A percentile compares a stretch with the other conserved stretches of the same genome.
These are phyloP conservation scores for Hyposoter didymator DNA, from an alignment of 2,888 invertebrate genomes.

Conservation along the genomic window DNA sequence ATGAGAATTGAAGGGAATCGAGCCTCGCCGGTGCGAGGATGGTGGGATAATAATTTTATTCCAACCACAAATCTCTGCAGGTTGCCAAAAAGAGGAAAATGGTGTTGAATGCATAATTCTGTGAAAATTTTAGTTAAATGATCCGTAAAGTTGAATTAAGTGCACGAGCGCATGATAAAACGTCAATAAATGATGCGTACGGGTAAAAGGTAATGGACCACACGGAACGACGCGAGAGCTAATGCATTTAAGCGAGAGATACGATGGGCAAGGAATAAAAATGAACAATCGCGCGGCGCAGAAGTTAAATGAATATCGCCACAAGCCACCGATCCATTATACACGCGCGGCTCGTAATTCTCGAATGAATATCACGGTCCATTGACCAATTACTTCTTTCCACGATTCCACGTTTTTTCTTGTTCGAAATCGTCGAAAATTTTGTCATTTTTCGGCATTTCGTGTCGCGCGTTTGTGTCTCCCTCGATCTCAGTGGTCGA, in stretches of 20 bases:
- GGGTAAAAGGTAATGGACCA: conserved; percentile 30
- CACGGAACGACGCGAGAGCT: conserved; percentile 24
- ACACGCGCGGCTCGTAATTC: conserved; percentile 30
- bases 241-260: conserved; percentile 4
- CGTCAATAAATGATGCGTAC: conserved; percentile 41
- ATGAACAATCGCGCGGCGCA: conserved; percentile 50
- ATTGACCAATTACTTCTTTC: conserved; percentile 69
- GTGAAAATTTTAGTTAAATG: conserved; percentile 23
- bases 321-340: conserved; percentile 61
- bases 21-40: too few relatives aligned
- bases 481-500: conserved; percentile 65
- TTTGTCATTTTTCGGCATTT: conserved; percentile 60
- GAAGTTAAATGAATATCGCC: conserved; percentile 51
- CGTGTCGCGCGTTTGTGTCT: conserved; percentile 52
- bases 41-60: neutral
- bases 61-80: neutral
- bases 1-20: too few relatives aligned
- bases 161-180: conserved; percentile 45
- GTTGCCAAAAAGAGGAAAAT: neutral
- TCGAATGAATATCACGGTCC: conserved; percentile 70
- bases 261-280: conserved; percentile 28
- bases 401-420: conserved; percentile 55
- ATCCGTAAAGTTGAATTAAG: conserved; percentile 37
- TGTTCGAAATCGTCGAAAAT: conserved; percentile 66
- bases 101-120: neutral